Percentiles rank a stretch among this genome's conserved stretches.
Conservation (phyloP, 2,888 invertebrate species). For the Ephialtes manifestator region DNA sequence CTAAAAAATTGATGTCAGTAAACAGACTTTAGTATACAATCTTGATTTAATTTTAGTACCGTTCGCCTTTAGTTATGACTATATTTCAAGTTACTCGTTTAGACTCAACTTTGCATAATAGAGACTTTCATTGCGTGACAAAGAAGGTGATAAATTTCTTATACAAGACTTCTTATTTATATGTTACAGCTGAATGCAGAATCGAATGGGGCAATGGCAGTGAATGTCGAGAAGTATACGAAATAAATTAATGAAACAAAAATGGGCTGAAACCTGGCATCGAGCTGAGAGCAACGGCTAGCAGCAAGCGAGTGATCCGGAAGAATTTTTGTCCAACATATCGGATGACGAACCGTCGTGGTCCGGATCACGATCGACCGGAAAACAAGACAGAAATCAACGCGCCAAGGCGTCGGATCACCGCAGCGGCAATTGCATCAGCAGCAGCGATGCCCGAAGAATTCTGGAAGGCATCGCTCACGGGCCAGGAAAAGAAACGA, state of each 20-base stretch:
- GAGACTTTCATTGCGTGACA: no score
- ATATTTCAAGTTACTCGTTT: neutral
- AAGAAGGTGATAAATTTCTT: neutral
- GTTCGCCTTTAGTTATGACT: neutral
- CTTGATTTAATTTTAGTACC: neutral
- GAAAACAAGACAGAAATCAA: conserved; percentile 39
- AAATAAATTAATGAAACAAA: conserved; percentile 64
- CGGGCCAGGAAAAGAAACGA: conserved; percentile 36
- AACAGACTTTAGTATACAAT: neutral
- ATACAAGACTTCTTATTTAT: conserved; percentile 20
- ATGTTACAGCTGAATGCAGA: conserved; percentile 78
- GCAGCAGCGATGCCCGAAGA: conserved; percentile 54
- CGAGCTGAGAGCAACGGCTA: conserved; percentile 61
- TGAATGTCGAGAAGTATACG: conserved; percentile 69
- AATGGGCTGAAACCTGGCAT: conserved; percentile 68
- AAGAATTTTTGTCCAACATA: conserved; percentile 63
- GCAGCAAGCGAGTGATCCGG: conserved; percentile 62
- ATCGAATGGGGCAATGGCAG: conserved; percentile 70
- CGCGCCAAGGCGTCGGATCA: conserved; percentile 43
- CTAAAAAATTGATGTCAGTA: neutral
- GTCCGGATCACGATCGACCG: conserved; percentile 11
- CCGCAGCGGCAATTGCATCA: conserved; percentile 42
- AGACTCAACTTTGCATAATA: neutral
- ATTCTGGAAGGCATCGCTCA: conserved; percentile 45
- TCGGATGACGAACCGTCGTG: conserved; percentile 34